Evolutionary conservation across 2,888 invertebrate genomes (phyloP), one percentile per base, ranked within the genome.

Genomic region (Drosophila fulvimacula): DNA sequence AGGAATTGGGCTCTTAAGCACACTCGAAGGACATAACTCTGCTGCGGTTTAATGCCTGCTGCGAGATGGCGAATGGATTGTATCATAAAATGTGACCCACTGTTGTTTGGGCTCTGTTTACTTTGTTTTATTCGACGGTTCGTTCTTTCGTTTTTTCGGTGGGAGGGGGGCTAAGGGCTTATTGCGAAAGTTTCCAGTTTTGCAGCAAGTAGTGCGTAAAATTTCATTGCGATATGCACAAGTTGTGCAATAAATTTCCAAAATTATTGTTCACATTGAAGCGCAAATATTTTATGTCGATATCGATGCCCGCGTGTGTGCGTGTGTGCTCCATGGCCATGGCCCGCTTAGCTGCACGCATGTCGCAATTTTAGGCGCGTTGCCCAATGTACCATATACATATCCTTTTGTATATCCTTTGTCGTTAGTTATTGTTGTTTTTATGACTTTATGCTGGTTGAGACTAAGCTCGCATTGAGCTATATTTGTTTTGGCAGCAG

Each of bases 191-290:
- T 75, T 78, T 78, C 49, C 61, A 64, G 64, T 49, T 55, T 10
- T 70, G 81, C 85, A 79, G 85, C 81, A 85, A 83, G 83, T 84
- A 84, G 83, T 83, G 85, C 83, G 83, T 83, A 82, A 81, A 84
- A 84, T 85, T 83, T 83, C 83, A 81, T 74, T 82, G 79, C 82
- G 81, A 82, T 79, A 83, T 82, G 75, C 81, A 76, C 79, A 84
- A 83, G 82, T 83, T 83, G 75, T 62, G 82, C 65, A 75, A 83
- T 85, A 83, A 83, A 83, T 85, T 83, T 73, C 59, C 49, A 67
- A 81, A 85, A 83, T 83, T 85, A 82, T 83, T 81, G 81, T 73
- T 71, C 81, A 71, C 81, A 83, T 81, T 82, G 77, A 79, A 77
- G 79, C 79, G 66, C 60, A 64, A 79, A 71, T 76, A 76, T 79